phyloP scores from a whole-genome alignment of 1,140 invertebrate genomes.

The Cherax destructor region DNA sequence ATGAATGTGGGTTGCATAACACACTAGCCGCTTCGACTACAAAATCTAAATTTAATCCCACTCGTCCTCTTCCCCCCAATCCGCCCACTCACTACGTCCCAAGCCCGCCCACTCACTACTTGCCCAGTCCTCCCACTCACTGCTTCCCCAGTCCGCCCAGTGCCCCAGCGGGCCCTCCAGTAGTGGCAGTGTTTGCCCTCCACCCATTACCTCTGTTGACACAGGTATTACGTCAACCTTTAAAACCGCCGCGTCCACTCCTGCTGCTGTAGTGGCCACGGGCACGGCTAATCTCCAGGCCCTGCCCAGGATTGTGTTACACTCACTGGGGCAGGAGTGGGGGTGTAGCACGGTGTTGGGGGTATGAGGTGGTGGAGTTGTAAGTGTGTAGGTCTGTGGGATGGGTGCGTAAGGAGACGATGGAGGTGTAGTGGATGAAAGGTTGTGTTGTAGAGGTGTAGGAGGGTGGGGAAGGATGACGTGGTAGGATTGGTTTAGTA shows the following conservation, averaged over 20 bases:
- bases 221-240: constrained; percentile 67
- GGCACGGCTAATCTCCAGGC: constrained; percentile 61
- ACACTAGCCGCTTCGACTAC: too few relatives aligned
- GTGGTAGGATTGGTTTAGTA: neutral
- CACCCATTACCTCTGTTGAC: constrained; percentile 67
- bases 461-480: neutral
- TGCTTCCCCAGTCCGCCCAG: neutral
- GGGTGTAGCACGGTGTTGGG: neutral
- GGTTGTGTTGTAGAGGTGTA: neutral
- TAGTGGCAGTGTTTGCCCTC: constrained; percentile 51
- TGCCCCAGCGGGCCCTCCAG: constrained; percentile 46
- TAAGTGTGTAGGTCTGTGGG: neutral
- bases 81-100: neutral
- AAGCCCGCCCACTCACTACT: neutral
- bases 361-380: neutral
- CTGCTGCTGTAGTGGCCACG: constrained; percentile 54
- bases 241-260: constrained; percentile 57
- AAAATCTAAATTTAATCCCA: too few relatives aligned
- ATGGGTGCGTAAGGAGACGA: neutral
- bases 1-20: too few relatives aligned
- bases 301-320: constrained; percentile 55
- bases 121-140: neutral
- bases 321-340: constrained; percentile 6
- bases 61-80: neutral
- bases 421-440: neutral